A percentile compares a stretch with the other conserved stretches of the same genome.
phyloP scores from a whole-genome alignment of 2,888 invertebrate species.

The Ennomos erosarius region DNA sequence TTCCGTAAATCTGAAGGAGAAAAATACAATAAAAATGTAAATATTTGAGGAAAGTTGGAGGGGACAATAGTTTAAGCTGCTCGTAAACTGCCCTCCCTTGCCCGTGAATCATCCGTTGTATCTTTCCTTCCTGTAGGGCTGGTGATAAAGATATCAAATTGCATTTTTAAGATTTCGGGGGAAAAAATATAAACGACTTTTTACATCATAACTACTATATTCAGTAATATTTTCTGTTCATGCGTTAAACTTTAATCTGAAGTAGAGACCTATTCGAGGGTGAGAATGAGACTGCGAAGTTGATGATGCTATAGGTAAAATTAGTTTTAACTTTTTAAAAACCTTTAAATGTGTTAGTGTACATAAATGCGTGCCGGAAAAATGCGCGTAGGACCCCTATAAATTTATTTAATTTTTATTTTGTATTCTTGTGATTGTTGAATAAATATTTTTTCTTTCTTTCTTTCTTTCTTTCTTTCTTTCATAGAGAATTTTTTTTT shows the following conservation, averaged over 20 bases:
- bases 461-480: no score
- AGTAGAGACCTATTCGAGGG: no score
- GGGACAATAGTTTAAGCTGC: constrained; percentile 25
- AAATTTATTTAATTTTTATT: no score
- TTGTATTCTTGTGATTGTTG: no score
- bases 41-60: constrained; percentile 10
- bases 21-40: constrained; percentile 40
- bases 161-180: constrained; percentile 22
- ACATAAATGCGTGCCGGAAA: no score
- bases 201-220: background rate
- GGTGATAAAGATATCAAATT: constrained; percentile 28
- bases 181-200: background rate
- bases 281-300: no score
- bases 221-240: background rate
- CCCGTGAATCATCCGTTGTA: constrained; percentile 32
- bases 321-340: no score
- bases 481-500: no score
- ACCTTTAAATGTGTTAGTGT: no score
- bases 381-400: no score
- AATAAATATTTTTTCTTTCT: no score
- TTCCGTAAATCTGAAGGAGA: constrained; percentile 17
- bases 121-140: constrained; percentile 14
- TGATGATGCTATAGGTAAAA: no score
- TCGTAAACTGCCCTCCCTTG: constrained; percentile 31
- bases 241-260: background rate